Base-by-base conservation (phyloP, 2,797 vertebrate species). In the Cichlasoma orientale region DNA sequence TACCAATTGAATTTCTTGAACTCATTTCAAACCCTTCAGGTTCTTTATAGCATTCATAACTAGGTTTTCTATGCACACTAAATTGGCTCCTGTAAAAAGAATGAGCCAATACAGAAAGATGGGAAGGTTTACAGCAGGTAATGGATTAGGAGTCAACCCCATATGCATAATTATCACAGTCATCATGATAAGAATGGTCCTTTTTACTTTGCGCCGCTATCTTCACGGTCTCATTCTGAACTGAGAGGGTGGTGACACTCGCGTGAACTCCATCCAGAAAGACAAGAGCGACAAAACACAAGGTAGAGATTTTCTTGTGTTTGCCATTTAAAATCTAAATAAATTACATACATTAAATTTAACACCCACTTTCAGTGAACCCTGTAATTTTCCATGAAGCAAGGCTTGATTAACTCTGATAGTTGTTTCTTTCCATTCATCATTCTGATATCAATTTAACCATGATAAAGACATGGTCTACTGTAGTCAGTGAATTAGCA, bases 401-500 rank as follows among this genome's bases (percentile, higher is more conserved):
- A 86, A 82, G 79, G 72, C 92, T 93, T 89, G 90, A 84, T 95
- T 75, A 56, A 80, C 18, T 47, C 38, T 66, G 61, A 66, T 66
- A 66, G 16, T 27, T 12, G 16, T 47, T 27, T 90, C 87, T 90
- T 76, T 90, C 82, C 75, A 63, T 77, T 33, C 5, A 53, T 50
- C 47, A 72, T 29, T 69, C 89, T 90, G 80, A 94, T 91, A 83
- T 88, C 90, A 91, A 92, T 94, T 82, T 82, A 74, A 89, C 69
- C 33, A 59, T 53, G 25, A 56, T 52, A 63, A 82, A 78, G n/a
- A 61, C 14, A 21, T 25, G 14, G 92, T 93, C 94, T 95, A 94
- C 92, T 66, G 61, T 92, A 94, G 61, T 80, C 92, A 93, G 93
- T 86, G 90, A 95, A 96, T 95, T 95, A 94, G 91, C 71, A 90